Conservation (phyloP, 2,797 vertebrate genomes). For the Amniataba percoides region DNA sequence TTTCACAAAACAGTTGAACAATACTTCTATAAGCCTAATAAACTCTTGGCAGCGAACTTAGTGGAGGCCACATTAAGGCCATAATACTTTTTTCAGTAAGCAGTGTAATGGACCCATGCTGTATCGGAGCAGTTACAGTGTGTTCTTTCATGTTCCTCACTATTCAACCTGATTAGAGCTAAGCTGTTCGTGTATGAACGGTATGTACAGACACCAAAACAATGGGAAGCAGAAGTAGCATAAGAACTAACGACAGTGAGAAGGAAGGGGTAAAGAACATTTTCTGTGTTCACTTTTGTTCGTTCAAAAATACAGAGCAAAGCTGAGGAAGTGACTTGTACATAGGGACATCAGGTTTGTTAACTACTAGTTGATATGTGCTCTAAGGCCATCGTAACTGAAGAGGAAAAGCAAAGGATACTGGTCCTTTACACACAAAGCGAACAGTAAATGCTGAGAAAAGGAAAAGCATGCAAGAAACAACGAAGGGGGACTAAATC, state of each 20-base stretch:
- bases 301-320: not conserved
- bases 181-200: not conserved
- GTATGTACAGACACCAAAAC: not conserved
- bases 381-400: not conserved
- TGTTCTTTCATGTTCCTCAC: not conserved
- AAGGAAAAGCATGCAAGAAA: not conserved
- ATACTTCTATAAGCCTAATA: not conserved
- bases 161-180: not conserved
- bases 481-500: not conserved
- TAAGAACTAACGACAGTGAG: not conserved
- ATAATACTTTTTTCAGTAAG: conserved; percentile 13
- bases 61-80: not conserved
- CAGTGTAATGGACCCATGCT: not conserved
- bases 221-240: conserved; percentile 10
- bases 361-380: too few relatives aligned
- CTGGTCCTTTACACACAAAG: not conserved
- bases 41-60: conserved; percentile 1
- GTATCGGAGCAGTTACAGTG: not conserved
- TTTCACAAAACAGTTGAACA: conserved; percentile 2
- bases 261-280: not conserved
- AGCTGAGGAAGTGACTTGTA: not conserved
- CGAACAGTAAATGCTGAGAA: not conserved
- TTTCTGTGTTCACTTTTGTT: not conserved
- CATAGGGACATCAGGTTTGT: not conserved
- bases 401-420: not conserved